Percentiles rank a stretch among this genome's conserved stretches.
Evolutionary conservation across 1,140 invertebrate genomes (phyloP).

Genomic region (Sarcophaga bullata): DNA sequence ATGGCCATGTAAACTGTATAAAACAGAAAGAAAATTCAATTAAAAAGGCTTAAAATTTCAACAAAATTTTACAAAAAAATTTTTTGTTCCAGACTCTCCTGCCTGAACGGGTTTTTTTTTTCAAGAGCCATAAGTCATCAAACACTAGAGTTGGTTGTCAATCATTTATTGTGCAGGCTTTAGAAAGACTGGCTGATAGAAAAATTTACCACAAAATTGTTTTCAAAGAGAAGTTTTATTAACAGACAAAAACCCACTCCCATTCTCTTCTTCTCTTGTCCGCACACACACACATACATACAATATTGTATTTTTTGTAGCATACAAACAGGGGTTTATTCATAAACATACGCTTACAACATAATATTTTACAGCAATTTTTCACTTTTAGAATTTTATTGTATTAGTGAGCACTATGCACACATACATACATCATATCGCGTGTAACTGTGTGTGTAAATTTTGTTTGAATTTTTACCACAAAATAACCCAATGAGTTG

Average conservation of each 20-base stretch:
- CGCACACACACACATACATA: too few species aligned
- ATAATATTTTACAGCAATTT: not conserved
- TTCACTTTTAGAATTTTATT: not conserved
- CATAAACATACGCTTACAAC: too few species aligned
- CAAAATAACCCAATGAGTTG: not conserved
- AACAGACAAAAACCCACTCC: not conserved
- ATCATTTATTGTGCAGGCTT: not conserved
- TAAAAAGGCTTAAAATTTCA: conserved; percentile 19
- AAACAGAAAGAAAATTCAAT: not conserved
- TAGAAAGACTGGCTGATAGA: not conserved
- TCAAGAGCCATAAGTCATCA: not conserved
- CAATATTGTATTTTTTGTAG: too few species aligned
- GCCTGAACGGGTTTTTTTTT: not conserved
- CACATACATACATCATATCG: too few species aligned
- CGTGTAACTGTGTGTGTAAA: not conserved
- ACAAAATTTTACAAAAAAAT: not conserved
- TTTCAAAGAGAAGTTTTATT: not conserved
- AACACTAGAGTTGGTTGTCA: not conserved
- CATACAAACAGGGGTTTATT: not conserved
- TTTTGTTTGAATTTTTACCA: not conserved
- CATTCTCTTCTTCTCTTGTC: too few species aligned
- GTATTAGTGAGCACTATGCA: too few species aligned
- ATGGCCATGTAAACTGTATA: too few species aligned
- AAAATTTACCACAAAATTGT: conserved; percentile 12
- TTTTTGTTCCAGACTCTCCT: not conserved